These are phyloP conservation scores for Coreius guichenoti DNA, from an alignment of 2,797 vertebrate genomes.

Conservation along the genomic window DNA sequence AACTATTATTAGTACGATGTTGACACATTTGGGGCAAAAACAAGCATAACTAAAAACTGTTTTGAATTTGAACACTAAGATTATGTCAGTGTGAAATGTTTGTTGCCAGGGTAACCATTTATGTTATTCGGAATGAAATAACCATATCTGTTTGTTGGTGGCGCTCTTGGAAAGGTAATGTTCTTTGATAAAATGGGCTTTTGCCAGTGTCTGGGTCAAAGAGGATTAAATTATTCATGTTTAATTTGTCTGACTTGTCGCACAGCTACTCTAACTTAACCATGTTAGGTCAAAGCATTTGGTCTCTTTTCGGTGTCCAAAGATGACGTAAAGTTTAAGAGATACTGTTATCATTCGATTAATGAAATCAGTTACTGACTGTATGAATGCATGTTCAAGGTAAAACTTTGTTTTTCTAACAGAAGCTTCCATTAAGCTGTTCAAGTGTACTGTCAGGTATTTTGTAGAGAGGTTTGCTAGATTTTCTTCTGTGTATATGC, in stretches of 20 bases:
- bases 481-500: not conserved
- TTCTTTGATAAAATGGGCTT: not conserved
- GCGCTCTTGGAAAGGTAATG: not conserved
- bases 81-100: not conserved
- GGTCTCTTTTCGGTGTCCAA: not conserved
- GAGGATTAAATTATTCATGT: slow-evolving; percentile 10
- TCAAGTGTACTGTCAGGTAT: not conserved
- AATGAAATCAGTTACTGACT: not conserved
- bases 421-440: not conserved
- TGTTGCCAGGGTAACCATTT: not conserved
- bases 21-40: not conserved
- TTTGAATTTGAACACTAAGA: not conserved
- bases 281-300: slow-evolving; percentile 2
- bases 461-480: not conserved
- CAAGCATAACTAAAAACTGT: not conserved
- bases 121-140: not conserved
- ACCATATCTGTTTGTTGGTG: not conserved
- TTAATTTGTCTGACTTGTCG: slow-evolving; percentile 18
- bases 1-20: not conserved
- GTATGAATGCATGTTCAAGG: not conserved
- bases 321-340: not conserved
- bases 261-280: slow-evolving; percentile 1
- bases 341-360: not conserved
- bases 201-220: not conserved
- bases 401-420: not conserved